Base-by-base conservation (phyloP, 2,888 invertebrate genomes). In the Carterocephalus palaemon region DNA sequence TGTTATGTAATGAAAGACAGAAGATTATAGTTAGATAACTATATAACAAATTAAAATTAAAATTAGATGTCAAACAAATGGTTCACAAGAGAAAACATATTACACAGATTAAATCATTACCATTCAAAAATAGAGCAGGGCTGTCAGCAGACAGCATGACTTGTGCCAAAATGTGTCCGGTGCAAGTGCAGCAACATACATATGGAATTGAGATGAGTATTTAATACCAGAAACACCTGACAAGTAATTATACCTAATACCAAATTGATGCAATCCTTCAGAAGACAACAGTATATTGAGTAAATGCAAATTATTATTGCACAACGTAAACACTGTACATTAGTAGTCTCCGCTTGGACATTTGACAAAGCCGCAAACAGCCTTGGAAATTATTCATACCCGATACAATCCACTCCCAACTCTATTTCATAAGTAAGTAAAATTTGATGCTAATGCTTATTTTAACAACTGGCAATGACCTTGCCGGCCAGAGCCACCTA, bases 401-500 rank as follows among this genome's bases (percentile, higher is more conserved):
- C 40, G 40, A 41, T 42, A 54, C 66, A 53, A 64, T 51, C 56
- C 32, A 72, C 56, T 64, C 60, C 52, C 57, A 57, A 67, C 71
- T 72, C 63, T 75, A 73, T 53, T 29, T 50, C 47, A 47, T 34
- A 48, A 45, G 49, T 42, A 33, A 57, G 57, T 63, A 59, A 62
- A 63, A 53, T 51, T 51, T 54, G 41, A 50, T 46, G 38, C 43
- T 45, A 37, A 49, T 34, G 34, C 36, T 38, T 36, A 39, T 42
- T 40, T 37, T 38, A 48, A 42, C 42, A 46, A 36, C 37, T 65
- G 67, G 64, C 67, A 74, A 62, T 79, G 78, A 79, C 81, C 82
- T 83, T 81, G 75, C 59, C 53, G 57, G 61, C 60, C 68, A 54
- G 55, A 47, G 52, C 64, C 64, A 68, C 75, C 75, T 77, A 73